phyloP scores from a whole-genome alignment of 2,113 vertebrate genomes.

The Dunckerocampus dactyliophorus region DNA sequence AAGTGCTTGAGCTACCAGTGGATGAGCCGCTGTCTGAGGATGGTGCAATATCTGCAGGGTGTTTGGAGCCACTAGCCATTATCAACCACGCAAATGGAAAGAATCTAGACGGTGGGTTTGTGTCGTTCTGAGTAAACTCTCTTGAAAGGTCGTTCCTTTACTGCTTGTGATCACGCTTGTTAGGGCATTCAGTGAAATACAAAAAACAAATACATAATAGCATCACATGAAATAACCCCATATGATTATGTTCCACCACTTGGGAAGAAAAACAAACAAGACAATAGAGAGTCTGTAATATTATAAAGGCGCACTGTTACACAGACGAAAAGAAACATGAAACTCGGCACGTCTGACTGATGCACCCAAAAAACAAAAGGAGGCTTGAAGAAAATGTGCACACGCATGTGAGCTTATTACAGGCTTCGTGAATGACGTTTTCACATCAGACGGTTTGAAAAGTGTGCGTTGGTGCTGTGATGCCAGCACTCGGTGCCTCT shows the following conservation, averaged over 20 bases:
- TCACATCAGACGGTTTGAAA: slow-evolving; percentile 32
- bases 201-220: not conserved
- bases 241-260: not conserved
- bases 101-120: not conserved
- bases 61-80: slow-evolving; percentile 52
- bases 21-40: slow-evolving; percentile 27
- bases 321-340: slow-evolving; percentile 43
- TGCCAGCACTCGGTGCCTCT: not conserved
- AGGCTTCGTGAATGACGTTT: slow-evolving; percentile 16
- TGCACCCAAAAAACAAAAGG: slow-evolving; percentile 11
- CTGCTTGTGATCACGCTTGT: not conserved
- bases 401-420: slow-evolving; percentile 7
- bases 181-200: not conserved
- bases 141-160: slow-evolving; percentile 3
- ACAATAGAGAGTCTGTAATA: slow-evolving; percentile 6
- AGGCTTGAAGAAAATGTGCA: not conserved
- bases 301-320: slow-evolving; percentile 41
- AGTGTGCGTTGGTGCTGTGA: slow-evolving; percentile 18
- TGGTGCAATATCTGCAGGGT: slow-evolving; percentile 24
- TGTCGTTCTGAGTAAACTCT: not conserved
- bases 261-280: not conserved
- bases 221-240: not conserved
- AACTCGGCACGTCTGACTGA: slow-evolving; percentile 22
- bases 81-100: slow-evolving; percentile 46
- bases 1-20: slow-evolving; percentile 52